Base-by-base conservation (phyloP, 1,140 invertebrate species). In the Eriosoma lanigerum region DNA sequence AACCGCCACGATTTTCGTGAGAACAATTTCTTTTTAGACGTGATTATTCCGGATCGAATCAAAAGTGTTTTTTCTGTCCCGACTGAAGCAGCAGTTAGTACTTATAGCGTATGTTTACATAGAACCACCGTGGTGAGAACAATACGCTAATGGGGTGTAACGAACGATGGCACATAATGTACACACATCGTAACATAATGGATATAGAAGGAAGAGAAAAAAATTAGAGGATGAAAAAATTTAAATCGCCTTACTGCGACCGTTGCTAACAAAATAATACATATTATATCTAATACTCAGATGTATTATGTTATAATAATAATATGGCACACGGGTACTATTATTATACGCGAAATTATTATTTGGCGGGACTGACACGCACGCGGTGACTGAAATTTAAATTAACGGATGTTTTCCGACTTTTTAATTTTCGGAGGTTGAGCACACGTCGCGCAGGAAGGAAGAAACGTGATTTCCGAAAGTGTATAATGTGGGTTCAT, bases 131-230 rank as follows among this genome's bases (percentile, higher is more conserved):
- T 2, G 15, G 44, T 8, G 17, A 54, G 29, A 44, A 75, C 72
- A 75, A 75, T 75, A 38, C 52, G n/a, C 72, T 75, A 75, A 56
- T 75, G 29, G 50, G 72, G 52, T 56, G 52, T 54, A 54, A 73
- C 70, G 46, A 52, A 54, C 70, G 17, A 19, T 26, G 29, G 60
- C 26, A 21, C n/a, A 10, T 44, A 5, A 3, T 12, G 29, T 21
- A 6, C 10, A 38, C 9, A 38, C 10, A 60, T 3, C 46, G 13
- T 48, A 1, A 48, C 13, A 48, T 48, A 12, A 8, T 8, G 10
- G 1, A 48, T 15, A 48, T 13, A 48, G 10, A 48, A 48, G 1
- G 10, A 48, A n/a, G 4, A 19, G 6, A 44, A 64, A 44, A 38
- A 62, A 24, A 62, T 62, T 32, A 38, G 32, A 64, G 19, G 62